Percentiles rank a stretch among this genome's conserved stretches.
Conservation (phyloP, 1,140 invertebrate genomes). For the Elymnias hypermnestra region DNA sequence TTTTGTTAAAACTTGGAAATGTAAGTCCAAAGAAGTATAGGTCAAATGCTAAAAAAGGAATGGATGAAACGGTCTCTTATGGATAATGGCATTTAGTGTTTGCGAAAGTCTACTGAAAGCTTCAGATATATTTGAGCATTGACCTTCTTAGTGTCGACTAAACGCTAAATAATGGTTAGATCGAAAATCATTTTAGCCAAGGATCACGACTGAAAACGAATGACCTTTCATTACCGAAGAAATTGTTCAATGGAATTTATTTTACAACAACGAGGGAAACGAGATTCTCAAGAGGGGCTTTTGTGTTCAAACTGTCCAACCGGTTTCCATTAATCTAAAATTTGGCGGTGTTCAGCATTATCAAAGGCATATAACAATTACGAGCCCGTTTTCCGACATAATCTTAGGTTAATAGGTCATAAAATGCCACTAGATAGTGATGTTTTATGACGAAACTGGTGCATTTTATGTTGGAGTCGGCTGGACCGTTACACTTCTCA, state of each 20-base stretch:
- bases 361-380: slow-evolving; percentile 20
- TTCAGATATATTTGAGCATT: slow-evolving; percentile 32
- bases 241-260: slow-evolving; percentile 20
- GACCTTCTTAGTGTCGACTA: slow-evolving; percentile 37
- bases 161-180: slow-evolving; percentile 31
- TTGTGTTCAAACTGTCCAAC: not conserved
- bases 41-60: slow-evolving; percentile 27
- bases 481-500: slow-evolving; percentile 55
- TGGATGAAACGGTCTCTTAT: slow-evolving; percentile 25
- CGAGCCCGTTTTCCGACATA: slow-evolving; percentile 31
- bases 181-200: slow-evolving; percentile 27
- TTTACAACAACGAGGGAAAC: slow-evolving; percentile 5
- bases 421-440: slow-evolving; percentile 36
- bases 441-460: slow-evolving; percentile 54
- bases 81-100: slow-evolving; percentile 34
- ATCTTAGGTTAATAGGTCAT: slow-evolving; percentile 49
- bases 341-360: slow-evolving; percentile 2
- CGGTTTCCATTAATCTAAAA: not conserved
- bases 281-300: not conserved
- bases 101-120: slow-evolving; percentile 27
- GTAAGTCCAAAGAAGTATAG: slow-evolving; percentile 22
- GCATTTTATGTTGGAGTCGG: slow-evolving; percentile 42
- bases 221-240: slow-evolving; percentile 22
- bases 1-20: slow-evolving; percentile 15
- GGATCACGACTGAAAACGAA: slow-evolving; percentile 30